Evolutionary conservation across 1,140 invertebrate genomes (phyloP), one percentile per base, ranked within the genome.

Genomic region (Cylas formicarius): DNA sequence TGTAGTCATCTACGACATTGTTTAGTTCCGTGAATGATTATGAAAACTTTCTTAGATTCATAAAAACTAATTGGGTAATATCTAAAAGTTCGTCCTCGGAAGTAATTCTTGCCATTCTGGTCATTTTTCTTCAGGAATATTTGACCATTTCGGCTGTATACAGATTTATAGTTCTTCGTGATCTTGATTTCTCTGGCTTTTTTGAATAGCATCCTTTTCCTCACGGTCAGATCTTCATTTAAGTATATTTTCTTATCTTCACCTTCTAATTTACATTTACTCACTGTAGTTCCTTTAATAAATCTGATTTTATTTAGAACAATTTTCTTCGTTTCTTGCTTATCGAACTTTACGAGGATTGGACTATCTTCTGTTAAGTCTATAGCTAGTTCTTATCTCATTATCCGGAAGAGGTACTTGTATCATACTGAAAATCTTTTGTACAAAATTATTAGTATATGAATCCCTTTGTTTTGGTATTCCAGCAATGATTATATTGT

Each of bases 51-150:
- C n/a, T n/a, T n/a, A n/a, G n/a, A n/a, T n/a, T n/a, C n/a, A n/a
- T n/a, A n/a, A n/a, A n/a, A n/a, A n/a, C n/a, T n/a, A n/a, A n/a
- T n/a, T n/a, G n/a, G n/a, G n/a, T n/a, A n/a, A n/a, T n/a, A n/a
- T n/a, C n/a, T n/a, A n/a, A n/a, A n/a, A n/a, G n/a, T n/a, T n/a
- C n/a, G n/a, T n/a, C n/a, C n/a, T n/a, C n/a, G n/a, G n/a, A n/a
- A n/a, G n/a, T n/a, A n/a, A n/a, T n/a, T n/a, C n/a, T n/a, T n/a
- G n/a, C n/a, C n/a, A 35, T 35, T 20, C n/a, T 19, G 13, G 4
- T 38, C 36, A 3, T 4, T 28, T 13, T 31, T 38, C 36, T 26
- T 38, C 8, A 38, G 23, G 14, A 38, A 38, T 28, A 38, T 26
- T 4, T 4, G 10, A 3, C 36, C 23, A 10, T 38, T 7, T n/a